Evolutionary conservation across 2,113 vertebrate species (phyloP), one percentile per base, ranked within the genome.

Genomic region (Colossoma macropomum): DNA sequence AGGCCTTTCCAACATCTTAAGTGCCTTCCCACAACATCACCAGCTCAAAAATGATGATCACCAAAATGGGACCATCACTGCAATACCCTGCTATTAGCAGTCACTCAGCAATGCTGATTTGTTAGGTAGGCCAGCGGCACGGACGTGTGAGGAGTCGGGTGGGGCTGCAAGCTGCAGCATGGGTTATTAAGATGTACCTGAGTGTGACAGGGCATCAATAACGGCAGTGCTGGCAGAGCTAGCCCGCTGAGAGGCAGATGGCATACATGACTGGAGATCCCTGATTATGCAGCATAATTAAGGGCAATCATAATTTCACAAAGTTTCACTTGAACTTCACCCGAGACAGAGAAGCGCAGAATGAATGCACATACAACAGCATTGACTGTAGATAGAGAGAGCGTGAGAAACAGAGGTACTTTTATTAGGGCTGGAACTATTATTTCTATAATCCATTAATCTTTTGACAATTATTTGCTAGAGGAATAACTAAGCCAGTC

Each of bases 241-340:
- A 88, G 89, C 93, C 93, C 90, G 92, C 92, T 92, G 93, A 90
- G 92, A 92, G 93, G 91, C 94, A 94, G 93, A 95, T 94, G 93
- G 93, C 91, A 90, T 88, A 91, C 91, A 92, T 91, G 92, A 91
- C 91, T 93, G 90, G 91, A 92, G 86, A 91, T 84, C 89, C 89
- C 85, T 88, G 85, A 91, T 88, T 84, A 88, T 88, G 82, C 82
- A 82, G 79, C 84, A 84, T 88, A 84, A 88, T 88, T 88, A 88
- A 86, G 83, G 76, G 82, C 82, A 88, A 88, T 88, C 87, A 88
- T 86, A 86, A 88, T 86, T 84, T 71, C 87, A 60, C 81, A 82
- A 88, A 82, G 73, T 79, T 84, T 88, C 69, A 62, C 77, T 75
- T 16, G 69, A 45, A 84, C 56, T 84, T 84, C 65, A 66, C 78